phyloP scores from a whole-genome alignment of 1,140 invertebrate species.

The Aleiodes sp. region DNA sequence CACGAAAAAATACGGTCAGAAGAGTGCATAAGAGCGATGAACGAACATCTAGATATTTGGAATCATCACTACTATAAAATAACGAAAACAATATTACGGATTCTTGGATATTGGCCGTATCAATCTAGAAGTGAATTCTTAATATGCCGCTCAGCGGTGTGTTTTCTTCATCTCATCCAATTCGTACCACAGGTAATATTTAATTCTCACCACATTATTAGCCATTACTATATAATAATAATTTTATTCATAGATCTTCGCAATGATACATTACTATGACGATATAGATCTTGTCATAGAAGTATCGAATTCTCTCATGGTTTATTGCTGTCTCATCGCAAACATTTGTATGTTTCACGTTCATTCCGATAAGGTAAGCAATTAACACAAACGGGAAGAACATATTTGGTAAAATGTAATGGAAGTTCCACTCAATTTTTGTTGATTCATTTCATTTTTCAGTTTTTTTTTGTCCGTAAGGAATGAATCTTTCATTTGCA shows the following conservation, averaged over 20 bases:
- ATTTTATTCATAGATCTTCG: not conserved
- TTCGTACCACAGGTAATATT: not conserved
- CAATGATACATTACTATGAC: not conserved
- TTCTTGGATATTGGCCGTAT: not conserved
- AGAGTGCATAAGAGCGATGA: not conserved
- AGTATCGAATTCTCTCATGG: not conserved
- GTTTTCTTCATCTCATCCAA: not conserved
- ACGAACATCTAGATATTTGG: not conserved
- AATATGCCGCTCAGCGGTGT: not conserved
- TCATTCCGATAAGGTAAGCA: not conserved
- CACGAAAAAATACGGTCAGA: not conserved
- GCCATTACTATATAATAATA: too few relatives aligned
- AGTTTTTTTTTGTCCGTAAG: too few relatives aligned
- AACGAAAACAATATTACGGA: not conserved
- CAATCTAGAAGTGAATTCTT: not conserved
- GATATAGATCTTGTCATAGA: not conserved
- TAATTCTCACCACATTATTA: not conserved
- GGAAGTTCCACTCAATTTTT: too few relatives aligned
- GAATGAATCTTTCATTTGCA: too few relatives aligned
- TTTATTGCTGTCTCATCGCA: not conserved
- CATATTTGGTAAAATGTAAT: not conserved
- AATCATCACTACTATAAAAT: not conserved
- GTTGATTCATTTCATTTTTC: too few relatives aligned
- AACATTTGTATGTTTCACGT: not conserved
- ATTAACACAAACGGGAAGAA: not conserved